Percentiles rank a stretch among this genome's conserved stretches.
phyloP scores from a whole-genome alignment of 1,140 invertebrate species.

The Sarcophaga bullata region DNA sequence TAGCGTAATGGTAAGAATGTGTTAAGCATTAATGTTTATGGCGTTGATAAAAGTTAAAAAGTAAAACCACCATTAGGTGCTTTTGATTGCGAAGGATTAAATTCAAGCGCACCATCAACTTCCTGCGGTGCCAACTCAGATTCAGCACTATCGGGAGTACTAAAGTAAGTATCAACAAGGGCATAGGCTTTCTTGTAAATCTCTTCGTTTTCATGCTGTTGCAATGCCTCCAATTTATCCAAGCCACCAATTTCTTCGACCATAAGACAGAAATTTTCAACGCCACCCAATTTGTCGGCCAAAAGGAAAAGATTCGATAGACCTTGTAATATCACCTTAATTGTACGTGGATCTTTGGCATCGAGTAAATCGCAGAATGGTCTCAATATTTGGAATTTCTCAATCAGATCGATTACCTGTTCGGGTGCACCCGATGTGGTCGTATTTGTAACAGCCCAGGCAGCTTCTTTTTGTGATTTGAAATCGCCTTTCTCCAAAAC shows the following conservation, averaged over 20 bases:
- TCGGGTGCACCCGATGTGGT: constrained; percentile 92
- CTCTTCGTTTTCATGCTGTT: constrained; percentile 97
- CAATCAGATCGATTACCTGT: constrained; percentile 85
- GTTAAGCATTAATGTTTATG: too few species aligned
- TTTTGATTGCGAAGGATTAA: constrained; percentile 58
- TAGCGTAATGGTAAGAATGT: too few species aligned
- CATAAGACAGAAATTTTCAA: constrained; percentile 80
- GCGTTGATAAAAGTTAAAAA: constrained; percentile 49
- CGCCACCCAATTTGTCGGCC: constrained; percentile 76
- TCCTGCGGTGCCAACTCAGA: constrained; percentile 63
- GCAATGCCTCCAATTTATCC: constrained; percentile 92
- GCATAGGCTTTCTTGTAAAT: constrained; percentile 85
- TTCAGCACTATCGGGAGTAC: constrained; percentile 66
- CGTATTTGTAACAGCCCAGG: constrained; percentile 97
- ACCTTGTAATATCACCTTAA: constrained; percentile 90
- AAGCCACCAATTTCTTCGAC: constrained; percentile 90
- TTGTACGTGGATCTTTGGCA: constrained; percentile 80
- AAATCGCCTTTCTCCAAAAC: constrained; percentile 85
- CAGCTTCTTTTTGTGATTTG: constrained; percentile 98
- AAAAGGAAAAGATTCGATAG: constrained; percentile 81
- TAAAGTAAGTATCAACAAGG: constrained; percentile 88
- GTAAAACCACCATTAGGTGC: constrained; percentile 60
- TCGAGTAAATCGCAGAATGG: constrained; percentile 86
- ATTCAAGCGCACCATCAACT: constrained; percentile 61
- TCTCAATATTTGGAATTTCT: constrained; percentile 81